Conservation (phyloP, 2,113 vertebrate species). For the Electrona antarctica region DNA sequence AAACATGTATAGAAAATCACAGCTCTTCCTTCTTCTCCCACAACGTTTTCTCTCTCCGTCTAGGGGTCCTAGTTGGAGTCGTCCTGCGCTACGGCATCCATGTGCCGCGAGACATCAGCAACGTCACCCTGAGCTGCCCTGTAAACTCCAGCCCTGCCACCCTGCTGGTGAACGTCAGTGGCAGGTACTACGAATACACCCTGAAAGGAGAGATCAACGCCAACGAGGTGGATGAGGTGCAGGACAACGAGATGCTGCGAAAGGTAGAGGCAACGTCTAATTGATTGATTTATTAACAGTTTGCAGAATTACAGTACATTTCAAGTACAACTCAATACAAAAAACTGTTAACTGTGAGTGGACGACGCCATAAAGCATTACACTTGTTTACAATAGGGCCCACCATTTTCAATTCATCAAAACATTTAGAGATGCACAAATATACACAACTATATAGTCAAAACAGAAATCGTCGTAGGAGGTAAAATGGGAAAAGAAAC, state of each 20-base stretch:
- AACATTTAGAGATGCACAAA: too few relatives aligned
- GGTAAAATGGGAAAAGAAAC: too few relatives aligned
- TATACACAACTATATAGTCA: too few relatives aligned
- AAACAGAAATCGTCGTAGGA: too few relatives aligned
- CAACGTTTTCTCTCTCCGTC: constrained; percentile 10
- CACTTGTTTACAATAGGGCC: too few relatives aligned
- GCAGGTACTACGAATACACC: constrained; percentile 95
- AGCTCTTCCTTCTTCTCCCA: not conserved
- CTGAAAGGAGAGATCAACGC: constrained; percentile 91
- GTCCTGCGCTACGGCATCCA: constrained; percentile 94
- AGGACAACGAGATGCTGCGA: constrained; percentile 96
- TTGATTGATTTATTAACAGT: too few relatives aligned
- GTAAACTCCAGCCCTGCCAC: constrained; percentile 91
- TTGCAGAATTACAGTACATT: too few relatives aligned
- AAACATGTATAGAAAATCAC: not conserved
- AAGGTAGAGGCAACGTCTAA: constrained; percentile 81
- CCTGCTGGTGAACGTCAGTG: constrained; percentile 91
- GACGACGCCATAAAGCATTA: too few relatives aligned
- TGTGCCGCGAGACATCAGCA: constrained; percentile 87
- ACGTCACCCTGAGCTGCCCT: constrained; percentile 87
- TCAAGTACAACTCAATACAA: too few relatives aligned
- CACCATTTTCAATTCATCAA: too few relatives aligned
- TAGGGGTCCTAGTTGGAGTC: constrained; percentile 92
- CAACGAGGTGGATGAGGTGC: constrained; percentile 84
- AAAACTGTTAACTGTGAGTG: too few relatives aligned